A percentile compares a stretch with the other conserved stretches of the same genome.
Conservation (phyloP, 2,113 vertebrate genomes). For the Pangasianodon gigas region DNA sequence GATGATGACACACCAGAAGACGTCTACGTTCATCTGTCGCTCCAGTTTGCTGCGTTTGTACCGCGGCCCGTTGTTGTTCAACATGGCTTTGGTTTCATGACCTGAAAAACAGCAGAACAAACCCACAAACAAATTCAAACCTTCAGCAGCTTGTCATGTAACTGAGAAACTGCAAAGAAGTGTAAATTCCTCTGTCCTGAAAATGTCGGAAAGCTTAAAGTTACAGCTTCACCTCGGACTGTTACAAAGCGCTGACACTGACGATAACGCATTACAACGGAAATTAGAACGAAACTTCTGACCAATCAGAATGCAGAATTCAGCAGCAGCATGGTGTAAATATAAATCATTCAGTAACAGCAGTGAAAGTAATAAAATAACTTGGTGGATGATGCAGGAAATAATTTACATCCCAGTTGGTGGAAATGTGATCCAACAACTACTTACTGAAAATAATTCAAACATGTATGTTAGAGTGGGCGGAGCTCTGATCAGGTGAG, state of each 20-base stretch:
- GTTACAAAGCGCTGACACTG: too few species aligned
- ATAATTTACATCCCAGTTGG: too few species aligned
- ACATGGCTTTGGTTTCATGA: conserved; percentile 96
- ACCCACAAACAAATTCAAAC: neutral
- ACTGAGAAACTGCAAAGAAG: neutral
- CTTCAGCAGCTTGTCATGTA: neutral
- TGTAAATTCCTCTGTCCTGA: neutral
- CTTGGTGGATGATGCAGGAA: too few species aligned
- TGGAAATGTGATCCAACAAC: too few species aligned
- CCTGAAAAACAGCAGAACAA: conserved; percentile 70
- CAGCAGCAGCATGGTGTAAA: neutral
- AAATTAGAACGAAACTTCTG: neutral
- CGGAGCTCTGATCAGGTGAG: neutral
- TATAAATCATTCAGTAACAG: too few species aligned
- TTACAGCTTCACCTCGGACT: too few species aligned
- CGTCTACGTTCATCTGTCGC: conserved; percentile 91
- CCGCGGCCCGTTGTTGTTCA: conserved; percentile 95
- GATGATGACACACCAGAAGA: conserved; percentile 97
- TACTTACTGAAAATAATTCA: too few species aligned
- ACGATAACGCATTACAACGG: neutral
- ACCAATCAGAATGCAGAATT: neutral
- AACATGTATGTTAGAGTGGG: neutral
- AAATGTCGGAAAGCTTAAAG: neutral
- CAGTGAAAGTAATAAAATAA: too few species aligned
- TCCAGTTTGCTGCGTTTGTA: conserved; percentile 98